Conservation (phyloP, 1,140 invertebrate species). For the Gryllus bimaculatus region DNA sequence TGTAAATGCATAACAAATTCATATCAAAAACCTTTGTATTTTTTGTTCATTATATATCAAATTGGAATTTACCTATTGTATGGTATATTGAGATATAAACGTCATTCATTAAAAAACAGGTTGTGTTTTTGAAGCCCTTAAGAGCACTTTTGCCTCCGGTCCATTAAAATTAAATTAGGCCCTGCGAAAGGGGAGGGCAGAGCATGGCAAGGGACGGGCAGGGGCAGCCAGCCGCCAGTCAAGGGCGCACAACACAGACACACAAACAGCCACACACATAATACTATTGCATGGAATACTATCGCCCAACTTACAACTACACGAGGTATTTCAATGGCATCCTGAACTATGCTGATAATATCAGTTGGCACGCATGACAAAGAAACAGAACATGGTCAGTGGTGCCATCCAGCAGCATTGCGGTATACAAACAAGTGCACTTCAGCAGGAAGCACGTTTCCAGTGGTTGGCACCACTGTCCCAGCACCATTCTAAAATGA, state of each 20-base stretch:
- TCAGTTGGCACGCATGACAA: background rate
- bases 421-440: background rate
- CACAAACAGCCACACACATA: background rate
- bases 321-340: background rate
- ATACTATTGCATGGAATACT: constrained; percentile 5
- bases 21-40: too few relatives aligned
- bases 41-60: too few relatives aligned
- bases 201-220: background rate
- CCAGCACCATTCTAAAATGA: background rate
- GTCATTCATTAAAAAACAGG: too few relatives aligned
- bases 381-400: background rate
- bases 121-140: too few relatives aligned
- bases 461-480: background rate
- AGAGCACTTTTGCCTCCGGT: too few relatives aligned
- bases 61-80: too few relatives aligned
- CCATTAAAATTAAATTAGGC: too few relatives aligned
- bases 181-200: background rate
- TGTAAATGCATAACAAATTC: too few relatives aligned
- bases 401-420: background rate
- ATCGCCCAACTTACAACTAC: background rate
- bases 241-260: background rate
- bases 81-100: too few relatives aligned
- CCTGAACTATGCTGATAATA: background rate
- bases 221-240: background rate
- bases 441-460: background rate